These are phyloP conservation scores for Myiozetetes cayanensis DNA, from an alignment of 2,113 vertebrate genomes.

Conservation along the genomic window DNA sequence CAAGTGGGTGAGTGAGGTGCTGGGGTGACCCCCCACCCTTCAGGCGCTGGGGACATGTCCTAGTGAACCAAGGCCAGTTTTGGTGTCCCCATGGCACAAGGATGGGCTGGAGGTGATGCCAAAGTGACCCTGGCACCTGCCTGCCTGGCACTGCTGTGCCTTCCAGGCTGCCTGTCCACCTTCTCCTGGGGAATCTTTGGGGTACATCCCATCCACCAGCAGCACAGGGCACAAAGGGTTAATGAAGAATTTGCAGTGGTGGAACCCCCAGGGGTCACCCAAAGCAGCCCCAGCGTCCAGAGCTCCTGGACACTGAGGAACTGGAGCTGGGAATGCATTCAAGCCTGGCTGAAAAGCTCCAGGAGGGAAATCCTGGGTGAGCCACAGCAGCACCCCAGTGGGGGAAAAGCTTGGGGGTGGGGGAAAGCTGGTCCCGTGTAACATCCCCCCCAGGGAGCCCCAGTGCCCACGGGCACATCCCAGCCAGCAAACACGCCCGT, in stretches of 20 bases:
- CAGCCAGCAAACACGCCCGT: rapidly evolving
- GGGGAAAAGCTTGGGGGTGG: neutral
- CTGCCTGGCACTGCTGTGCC: neutral
- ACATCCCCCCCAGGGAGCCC: neutral
- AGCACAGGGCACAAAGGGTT: neutral
- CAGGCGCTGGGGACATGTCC: rapidly evolving
- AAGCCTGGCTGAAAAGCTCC: rapidly evolving
- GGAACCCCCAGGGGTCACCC: neutral
- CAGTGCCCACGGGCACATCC: rapidly evolving
- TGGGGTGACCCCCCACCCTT: rapidly evolving
- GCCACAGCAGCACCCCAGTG: neutral
- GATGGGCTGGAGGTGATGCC: neutral
- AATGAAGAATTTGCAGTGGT: neutral
- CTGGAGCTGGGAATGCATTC: neutral
- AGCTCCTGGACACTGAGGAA: neutral
- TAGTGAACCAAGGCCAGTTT: neutral
- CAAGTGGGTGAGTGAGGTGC: neutral
- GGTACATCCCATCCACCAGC: neutral
- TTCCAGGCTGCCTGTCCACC: neutral
- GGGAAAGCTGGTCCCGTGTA: rapidly evolving
- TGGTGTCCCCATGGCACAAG: rapidly evolving
- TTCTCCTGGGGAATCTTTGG: neutral
- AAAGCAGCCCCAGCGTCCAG: rapidly evolving
- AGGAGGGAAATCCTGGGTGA: neutral
- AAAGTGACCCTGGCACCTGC: neutral